These are phyloP conservation scores for Harpia harpyja DNA, from an alignment of 2,797 vertebrate species.

Conservation along the genomic window DNA sequence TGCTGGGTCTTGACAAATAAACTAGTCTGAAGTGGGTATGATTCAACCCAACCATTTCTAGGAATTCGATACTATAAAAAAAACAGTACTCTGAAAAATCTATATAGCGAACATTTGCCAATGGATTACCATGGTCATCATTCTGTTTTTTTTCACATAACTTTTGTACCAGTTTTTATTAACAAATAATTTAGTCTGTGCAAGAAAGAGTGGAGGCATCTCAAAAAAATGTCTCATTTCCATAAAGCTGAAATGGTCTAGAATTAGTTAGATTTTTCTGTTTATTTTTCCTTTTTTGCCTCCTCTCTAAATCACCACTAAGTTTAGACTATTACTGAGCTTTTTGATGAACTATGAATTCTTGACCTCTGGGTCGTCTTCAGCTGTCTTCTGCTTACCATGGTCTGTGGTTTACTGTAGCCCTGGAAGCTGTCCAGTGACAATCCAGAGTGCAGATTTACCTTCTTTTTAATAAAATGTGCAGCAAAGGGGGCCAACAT, in stretches of 20 bases:
- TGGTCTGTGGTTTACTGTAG: background rate
- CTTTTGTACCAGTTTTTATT: background rate
- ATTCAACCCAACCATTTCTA: background rate
- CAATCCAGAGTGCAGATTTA: background rate
- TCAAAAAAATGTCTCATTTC: background rate
- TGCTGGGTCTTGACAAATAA: background rate
- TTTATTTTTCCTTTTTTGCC: background rate
- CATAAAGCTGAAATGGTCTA: background rate
- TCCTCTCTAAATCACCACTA: background rate
- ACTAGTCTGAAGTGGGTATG: background rate
- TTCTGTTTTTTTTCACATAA: background rate
- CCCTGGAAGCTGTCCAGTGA: background rate
- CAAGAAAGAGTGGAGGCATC: background rate
- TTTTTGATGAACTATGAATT: background rate
- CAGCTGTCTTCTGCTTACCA: background rate
- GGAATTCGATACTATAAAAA: background rate
- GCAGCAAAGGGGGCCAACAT: background rate
- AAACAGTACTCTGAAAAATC: background rate
- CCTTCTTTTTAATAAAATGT: background rate
- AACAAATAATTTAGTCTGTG: background rate
- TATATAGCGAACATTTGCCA: background rate
- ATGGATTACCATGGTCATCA: background rate
- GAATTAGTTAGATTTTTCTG: background rate
- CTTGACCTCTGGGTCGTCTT: background rate
- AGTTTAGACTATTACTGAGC: background rate